These are phyloP conservation scores for Phaethornis superciliosus DNA, from an alignment of 2,113 vertebrate species.

Conservation along the genomic window DNA sequence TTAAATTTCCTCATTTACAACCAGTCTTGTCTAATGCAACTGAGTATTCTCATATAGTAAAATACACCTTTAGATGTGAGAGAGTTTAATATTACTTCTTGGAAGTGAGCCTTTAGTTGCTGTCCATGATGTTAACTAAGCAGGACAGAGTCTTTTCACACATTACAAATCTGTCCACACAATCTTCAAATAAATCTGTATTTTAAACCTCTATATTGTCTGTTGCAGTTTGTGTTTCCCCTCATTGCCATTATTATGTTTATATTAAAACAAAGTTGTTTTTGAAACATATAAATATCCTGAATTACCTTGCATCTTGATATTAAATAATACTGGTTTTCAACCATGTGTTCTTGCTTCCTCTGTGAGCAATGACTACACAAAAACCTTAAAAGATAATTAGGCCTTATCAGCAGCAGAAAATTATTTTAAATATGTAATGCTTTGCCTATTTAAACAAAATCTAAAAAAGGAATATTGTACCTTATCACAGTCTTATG, in stretches of 20 bases:
- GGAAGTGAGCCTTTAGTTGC: background rate
- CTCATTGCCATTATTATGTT: background rate
- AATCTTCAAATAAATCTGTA: background rate
- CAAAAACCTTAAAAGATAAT: background rate
- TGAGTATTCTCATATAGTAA: background rate
- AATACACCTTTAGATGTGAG: background rate
- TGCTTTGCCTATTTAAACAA: background rate
- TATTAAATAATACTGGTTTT: background rate
- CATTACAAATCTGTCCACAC: background rate
- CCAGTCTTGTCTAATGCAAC: background rate
- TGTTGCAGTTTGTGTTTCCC: background rate
- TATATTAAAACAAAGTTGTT: background rate
- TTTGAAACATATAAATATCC: background rate
- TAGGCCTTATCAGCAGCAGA: background rate
- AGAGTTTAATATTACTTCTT: background rate
- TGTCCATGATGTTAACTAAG: background rate
- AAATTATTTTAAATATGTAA: background rate
- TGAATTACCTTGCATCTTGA: background rate
- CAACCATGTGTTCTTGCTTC: background rate
- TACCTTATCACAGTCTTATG: constrained; percentile 86
- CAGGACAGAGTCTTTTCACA: background rate
- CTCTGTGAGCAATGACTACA: background rate
- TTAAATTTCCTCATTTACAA: background rate
- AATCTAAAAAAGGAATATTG: background rate
- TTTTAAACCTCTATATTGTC: background rate